These are phyloP conservation scores for Acrobasis consociella DNA, from an alignment of 2,888 invertebrate genomes.

Conservation along the genomic window DNA sequence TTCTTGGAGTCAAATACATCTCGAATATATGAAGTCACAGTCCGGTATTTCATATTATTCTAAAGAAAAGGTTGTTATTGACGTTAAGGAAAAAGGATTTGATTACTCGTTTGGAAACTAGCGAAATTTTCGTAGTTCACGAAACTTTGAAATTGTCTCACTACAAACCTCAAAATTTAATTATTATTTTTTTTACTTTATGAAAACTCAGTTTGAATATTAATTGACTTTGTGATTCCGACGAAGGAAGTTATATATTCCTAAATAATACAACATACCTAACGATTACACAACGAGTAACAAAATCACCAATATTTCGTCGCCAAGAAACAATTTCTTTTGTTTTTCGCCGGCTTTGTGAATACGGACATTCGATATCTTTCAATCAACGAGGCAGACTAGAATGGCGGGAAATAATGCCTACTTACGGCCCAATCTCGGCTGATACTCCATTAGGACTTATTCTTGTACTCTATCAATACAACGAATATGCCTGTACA, in stretches of 20 bases:
- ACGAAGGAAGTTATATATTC: background rate
- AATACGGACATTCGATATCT: conserved; percentile 19
- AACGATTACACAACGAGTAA: conserved; percentile 2
- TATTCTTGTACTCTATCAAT: background rate
- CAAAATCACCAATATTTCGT: conserved; percentile 2
- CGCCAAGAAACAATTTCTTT: conserved; percentile 8
- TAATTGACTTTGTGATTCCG: too few species aligned
- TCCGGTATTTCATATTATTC: too few species aligned
- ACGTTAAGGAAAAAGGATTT: too few species aligned
- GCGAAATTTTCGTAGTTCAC: too few species aligned
- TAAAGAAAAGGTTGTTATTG: too few species aligned
- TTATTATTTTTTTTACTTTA: too few species aligned
- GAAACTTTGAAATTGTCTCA: too few species aligned
- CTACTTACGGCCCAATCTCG: conserved; percentile 16
- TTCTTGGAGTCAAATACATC: too few species aligned
- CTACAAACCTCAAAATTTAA: too few species aligned
- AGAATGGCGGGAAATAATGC: conserved; percentile 19
- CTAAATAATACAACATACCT: background rate
- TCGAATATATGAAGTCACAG: too few species aligned
- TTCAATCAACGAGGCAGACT: conserved; percentile 17
- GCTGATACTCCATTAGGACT: conserved; percentile 14
- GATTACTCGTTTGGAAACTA: too few species aligned
- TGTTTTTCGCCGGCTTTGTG: conserved; percentile 12
- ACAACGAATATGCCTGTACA: background rate
- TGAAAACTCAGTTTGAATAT: too few species aligned